These are phyloP conservation scores for Sinosuthora webbiana DNA, from an alignment of 2,113 vertebrate genomes.

Conservation along the genomic window DNA sequence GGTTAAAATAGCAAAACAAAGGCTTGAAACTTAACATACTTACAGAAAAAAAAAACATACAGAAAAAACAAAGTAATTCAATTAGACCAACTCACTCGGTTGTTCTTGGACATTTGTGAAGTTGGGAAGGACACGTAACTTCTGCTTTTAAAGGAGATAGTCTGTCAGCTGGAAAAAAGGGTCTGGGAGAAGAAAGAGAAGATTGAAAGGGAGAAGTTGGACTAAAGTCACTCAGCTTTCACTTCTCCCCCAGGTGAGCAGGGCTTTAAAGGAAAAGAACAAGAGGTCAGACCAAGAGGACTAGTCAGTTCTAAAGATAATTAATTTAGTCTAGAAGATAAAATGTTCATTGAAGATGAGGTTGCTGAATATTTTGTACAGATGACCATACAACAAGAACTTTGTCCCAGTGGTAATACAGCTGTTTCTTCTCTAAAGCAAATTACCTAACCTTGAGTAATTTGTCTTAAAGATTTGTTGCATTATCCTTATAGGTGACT, in stretches of 20 bases:
- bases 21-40: constrained; percentile 71
- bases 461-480: constrained; percentile 24
- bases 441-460: constrained; percentile 4
- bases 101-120: too few species aligned
- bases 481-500: not conserved
- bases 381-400: not conserved
- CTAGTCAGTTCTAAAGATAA: constrained; percentile 11
- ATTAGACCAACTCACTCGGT: too few species aligned
- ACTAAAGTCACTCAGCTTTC: too few species aligned
- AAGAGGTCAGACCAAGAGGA: too few species aligned
- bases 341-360: constrained; percentile 10
- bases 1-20: constrained; percentile 81
- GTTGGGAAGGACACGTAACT: too few species aligned
- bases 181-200: too few species aligned
- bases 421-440: constrained; percentile 36
- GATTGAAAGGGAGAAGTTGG: too few species aligned
- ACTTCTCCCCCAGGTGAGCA: too few species aligned
- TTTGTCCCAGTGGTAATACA: constrained; percentile 14
- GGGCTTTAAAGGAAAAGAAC: too few species aligned
- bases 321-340: constrained; percentile 14
- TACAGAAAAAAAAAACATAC: not conserved
- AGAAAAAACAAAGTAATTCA: constrained; percentile 55
- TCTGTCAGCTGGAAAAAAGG: too few species aligned
- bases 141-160: too few species aligned
- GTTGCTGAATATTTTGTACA: constrained; percentile 14